Base-by-base conservation (phyloP, 2,888 invertebrate genomes). In the Clepsis dumicolana region DNA sequence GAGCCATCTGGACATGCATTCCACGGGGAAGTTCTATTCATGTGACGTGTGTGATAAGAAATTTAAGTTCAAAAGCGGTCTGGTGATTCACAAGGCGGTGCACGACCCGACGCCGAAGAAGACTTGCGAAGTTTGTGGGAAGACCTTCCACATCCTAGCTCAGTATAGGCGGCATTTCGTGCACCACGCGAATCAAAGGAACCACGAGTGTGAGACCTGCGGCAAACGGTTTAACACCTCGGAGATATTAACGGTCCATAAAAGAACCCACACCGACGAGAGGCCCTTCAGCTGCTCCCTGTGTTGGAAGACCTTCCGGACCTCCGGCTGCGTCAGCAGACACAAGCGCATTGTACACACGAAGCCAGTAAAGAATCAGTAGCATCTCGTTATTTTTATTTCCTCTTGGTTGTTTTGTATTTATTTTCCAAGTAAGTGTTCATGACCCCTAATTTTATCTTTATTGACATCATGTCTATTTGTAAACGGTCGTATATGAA, bases 101-200 rank as follows among this genome's bases (percentile, higher is more conserved):
- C 94, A 94, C 77, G 82, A 92, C 24, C 86, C 91, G 7, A 92
- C 89, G 64, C 94, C 94, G 62, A 85, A 86, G 74, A 94, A 94
- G 73, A 93, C 91, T 0, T 95, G 95, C 72, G 94, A 94, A 61
- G 87, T 92, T 8, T 92, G 95, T 77, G 94, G 94, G 1, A 94
- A 94, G 73, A 89, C 91, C 0, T 94, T 94, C 76, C 93, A 93
- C 71, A 87, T 94, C 16, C 75, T 94, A 56, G 90, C 93, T 4
- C 93, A 94, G 73, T 93, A 94, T 60, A 84, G 89, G 21, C 83
- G 94, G 25, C 95, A 95, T 71, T 90, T 86, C 69, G 88, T 91
- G 0, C 94, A 94, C 70, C 94, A 94, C 77, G 94, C 94, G 0
- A 94, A 94, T 65, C 94, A 94, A 74, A 88, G 94, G 74, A 94